phyloP scores from a whole-genome alignment of 2,888 invertebrate genomes.

The Troglohyphantes excavatus region DNA sequence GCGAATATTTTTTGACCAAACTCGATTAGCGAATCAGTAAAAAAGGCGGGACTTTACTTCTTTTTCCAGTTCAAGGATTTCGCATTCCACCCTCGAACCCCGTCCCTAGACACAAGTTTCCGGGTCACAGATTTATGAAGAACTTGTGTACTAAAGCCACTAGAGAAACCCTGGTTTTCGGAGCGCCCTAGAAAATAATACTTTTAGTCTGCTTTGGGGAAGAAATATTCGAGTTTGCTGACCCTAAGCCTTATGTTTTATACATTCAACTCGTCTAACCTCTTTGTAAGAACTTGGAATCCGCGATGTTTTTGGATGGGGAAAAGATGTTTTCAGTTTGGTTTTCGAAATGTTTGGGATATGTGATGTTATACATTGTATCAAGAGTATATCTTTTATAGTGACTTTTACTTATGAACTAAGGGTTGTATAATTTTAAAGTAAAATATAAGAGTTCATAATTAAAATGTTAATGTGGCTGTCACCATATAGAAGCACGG shows the following conservation, averaged over 20 bases:
- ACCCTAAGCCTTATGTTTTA: background rate
- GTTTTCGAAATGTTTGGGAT: too few species aligned
- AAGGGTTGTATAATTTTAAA: too few species aligned
- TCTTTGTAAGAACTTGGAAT: background rate
- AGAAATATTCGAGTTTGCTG: background rate
- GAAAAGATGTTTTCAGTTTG: too few species aligned
- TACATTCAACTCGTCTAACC: background rate
- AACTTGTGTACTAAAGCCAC: background rate
- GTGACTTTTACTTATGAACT: too few species aligned
- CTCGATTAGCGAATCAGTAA: background rate
- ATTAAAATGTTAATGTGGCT: too few species aligned
- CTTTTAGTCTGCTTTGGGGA: background rate
- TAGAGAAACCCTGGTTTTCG: background rate
- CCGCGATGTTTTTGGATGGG: background rate
- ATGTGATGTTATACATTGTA: too few species aligned
- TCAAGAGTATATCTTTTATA: too few species aligned
- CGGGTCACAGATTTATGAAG: conserved; percentile 34
- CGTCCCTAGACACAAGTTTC: conserved; percentile 20
- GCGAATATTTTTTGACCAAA: too few species aligned
- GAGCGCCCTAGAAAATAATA: background rate
- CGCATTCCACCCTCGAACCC: conserved; percentile 11
- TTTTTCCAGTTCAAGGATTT: conserved; percentile 17
- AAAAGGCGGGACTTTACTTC: background rate
- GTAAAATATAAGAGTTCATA: too few species aligned
- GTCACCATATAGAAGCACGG: too few species aligned